These are phyloP conservation scores for Ormyrus thymus DNA, from an alignment of 2,888 invertebrate genomes.

Conservation along the genomic window DNA sequence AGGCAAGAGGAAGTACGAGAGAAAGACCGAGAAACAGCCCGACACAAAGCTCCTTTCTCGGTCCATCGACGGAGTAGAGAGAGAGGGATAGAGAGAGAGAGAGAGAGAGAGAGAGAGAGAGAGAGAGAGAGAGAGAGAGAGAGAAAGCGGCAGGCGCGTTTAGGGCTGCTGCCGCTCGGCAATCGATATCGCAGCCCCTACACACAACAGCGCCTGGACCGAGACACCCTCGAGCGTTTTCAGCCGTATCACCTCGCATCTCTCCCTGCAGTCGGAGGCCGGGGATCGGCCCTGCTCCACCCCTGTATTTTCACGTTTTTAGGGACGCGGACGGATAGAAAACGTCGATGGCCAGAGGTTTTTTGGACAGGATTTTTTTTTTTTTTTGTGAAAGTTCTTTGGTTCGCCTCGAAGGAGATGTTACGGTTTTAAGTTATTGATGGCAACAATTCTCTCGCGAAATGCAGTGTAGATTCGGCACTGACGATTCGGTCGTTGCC, in stretches of 20 bases:
- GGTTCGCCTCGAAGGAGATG: no score
- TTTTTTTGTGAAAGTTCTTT: no score
- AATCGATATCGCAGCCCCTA: slow-evolving; percentile 56
- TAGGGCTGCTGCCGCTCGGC: slow-evolving; percentile 54
- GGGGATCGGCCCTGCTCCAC: neutral
- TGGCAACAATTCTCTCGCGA: no score
- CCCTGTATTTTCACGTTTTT: slow-evolving; percentile 20
- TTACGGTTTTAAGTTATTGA: no score
- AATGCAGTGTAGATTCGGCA: no score
- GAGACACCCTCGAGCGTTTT: slow-evolving; percentile 44
- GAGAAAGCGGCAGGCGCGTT: slow-evolving; percentile 59
- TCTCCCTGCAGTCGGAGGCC: slow-evolving; percentile 4
- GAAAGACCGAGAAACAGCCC: slow-evolving; percentile 14
- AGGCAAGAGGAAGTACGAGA: no score
- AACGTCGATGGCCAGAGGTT: neutral
- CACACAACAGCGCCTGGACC: slow-evolving; percentile 44
- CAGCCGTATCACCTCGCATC: slow-evolving; percentile 26
- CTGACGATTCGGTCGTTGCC: no score
- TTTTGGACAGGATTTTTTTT: no score
- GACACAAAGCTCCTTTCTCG: slow-evolving; percentile 43
- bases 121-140: neutral
- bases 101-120: slow-evolving; percentile 1
- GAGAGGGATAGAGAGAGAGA: neutral
- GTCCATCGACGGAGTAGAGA: slow-evolving; percentile 32
- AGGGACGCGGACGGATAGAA: neutral